Conservation (phyloP, 2,113 vertebrate genomes). For the Petromus typicus region DNA sequence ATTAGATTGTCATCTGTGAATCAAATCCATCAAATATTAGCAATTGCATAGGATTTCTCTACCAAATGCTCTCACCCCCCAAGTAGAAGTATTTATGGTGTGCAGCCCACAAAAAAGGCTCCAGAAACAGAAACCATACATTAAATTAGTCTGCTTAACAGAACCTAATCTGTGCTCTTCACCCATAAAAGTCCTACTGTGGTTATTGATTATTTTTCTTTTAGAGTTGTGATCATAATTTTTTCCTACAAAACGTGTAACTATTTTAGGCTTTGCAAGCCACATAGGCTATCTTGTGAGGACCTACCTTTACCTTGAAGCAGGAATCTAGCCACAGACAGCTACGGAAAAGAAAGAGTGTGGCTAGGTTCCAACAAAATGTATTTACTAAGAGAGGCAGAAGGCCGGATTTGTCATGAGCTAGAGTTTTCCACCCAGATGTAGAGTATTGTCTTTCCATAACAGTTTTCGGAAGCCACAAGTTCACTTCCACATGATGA, state of each 20-base stretch:
- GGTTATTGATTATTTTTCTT: slow-evolving; percentile 14
- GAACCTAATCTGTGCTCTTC: not conserved
- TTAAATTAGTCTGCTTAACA: not conserved
- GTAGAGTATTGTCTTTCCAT: not conserved
- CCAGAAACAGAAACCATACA: not conserved
- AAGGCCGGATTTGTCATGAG: not conserved
- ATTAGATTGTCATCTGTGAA: not conserved
- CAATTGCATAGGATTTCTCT: not conserved
- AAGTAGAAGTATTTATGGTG: not conserved
- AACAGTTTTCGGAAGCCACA: not conserved
- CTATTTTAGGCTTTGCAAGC: slow-evolving; percentile 14
- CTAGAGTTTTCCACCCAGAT: not conserved
- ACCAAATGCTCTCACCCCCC: not conserved
- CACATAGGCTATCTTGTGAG: not conserved
- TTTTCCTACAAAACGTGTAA: not conserved
- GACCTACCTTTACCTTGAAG: not conserved
- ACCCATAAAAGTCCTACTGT: not conserved
- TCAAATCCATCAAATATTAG: not conserved
- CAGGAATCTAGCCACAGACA: not conserved
- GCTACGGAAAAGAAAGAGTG: not conserved
- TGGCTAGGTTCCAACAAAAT: not conserved
- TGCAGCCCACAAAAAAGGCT: not conserved
- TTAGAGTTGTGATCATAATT: not conserved
- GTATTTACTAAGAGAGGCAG: not conserved
- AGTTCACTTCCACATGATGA: slow-evolving; percentile 7